Evolutionary conservation across 64 coral and sea anemone species (phyloP), one percentile per base, ranked within the genome.

Genomic region (Anthopleura sola): DNA sequence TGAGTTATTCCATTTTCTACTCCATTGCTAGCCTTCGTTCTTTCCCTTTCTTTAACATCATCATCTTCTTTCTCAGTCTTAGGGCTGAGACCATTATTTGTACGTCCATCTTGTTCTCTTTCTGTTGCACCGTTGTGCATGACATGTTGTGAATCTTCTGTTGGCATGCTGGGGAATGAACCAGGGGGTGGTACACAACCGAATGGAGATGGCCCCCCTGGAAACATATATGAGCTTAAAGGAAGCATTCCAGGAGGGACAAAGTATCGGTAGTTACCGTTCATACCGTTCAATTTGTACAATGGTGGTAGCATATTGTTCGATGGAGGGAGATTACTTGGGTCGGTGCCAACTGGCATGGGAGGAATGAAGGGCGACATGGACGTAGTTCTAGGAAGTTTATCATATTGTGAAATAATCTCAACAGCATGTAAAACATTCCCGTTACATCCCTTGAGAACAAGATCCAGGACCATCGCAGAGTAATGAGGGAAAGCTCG

Each of bases 391-490:
- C 69, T 75, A 24, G 89, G 83, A 54, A 78, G 49, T 38, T 80
- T 82, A 17, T 88, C 86, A 29, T 89, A 96, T 26, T 96, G 90
- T 6, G 93, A 90, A 33, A 98, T 93, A n/a, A 98, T 86, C 79
- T 98, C 89, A 49, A 98, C 94, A 23, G 95, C 95, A 40, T 98
- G 95, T n/a, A 98, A 82, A 23, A 98, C 88, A 55, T 98, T 98
- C 3, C 95, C 92, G 29, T 78, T 94, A 14, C 95, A 98, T 17
- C 95, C 95, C 86, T 98, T 91, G 0, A 98, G 57, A 24, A 98
- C 92, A 37, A 94, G 75, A 15, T 98, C 92, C 18, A 98, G 83
- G 0, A 94, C 86, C 54, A 83, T 68, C n/a, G 82, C 75, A 5
- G 92, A 88, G 44, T 92, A 44, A 57, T 75, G 81, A 16, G 95